phyloP scores from a whole-genome alignment of 2,888 invertebrate genomes.

The Bombylius major region DNA sequence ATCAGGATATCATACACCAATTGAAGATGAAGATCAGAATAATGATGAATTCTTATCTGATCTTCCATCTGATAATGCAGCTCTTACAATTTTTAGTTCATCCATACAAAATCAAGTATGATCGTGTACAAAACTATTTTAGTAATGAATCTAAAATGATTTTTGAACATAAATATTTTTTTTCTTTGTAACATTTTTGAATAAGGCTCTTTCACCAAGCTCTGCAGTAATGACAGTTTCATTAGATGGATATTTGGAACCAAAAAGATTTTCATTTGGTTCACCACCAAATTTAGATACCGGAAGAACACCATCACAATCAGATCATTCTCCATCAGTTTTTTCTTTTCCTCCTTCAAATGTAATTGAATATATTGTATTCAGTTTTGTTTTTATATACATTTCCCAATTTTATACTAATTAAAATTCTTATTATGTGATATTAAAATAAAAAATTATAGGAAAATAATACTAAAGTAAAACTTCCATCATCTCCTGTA shows the following conservation, averaged over 20 bases:
- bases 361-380: background rate
- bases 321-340: constrained; percentile 74
- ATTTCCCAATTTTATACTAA: no score
- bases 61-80: constrained; percentile 23
- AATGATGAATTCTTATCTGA: constrained; percentile 25
- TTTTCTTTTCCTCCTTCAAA: constrained; percentile 55
- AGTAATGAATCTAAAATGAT: no score
- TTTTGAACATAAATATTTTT: no score
- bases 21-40: constrained; percentile 40
- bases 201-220: constrained; percentile 60
- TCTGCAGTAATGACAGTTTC: constrained; percentile 76
- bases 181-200: constrained; percentile 8
- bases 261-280: constrained; percentile 66
- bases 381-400: background rate
- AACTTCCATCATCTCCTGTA: background rate
- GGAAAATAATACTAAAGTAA: background rate
- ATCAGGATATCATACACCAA: constrained; percentile 69
- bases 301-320: constrained; percentile 43
- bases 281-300: constrained; percentile 65
- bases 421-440: no score
- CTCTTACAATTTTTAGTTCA: constrained; percentile 38
- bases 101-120: constrained; percentile 36
- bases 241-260: constrained; percentile 75
- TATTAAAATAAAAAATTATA: background rate
- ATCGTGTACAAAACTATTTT: background rate